phyloP scores from a whole-genome alignment of 2,113 vertebrate genomes.

The Platichthys flesus region DNA sequence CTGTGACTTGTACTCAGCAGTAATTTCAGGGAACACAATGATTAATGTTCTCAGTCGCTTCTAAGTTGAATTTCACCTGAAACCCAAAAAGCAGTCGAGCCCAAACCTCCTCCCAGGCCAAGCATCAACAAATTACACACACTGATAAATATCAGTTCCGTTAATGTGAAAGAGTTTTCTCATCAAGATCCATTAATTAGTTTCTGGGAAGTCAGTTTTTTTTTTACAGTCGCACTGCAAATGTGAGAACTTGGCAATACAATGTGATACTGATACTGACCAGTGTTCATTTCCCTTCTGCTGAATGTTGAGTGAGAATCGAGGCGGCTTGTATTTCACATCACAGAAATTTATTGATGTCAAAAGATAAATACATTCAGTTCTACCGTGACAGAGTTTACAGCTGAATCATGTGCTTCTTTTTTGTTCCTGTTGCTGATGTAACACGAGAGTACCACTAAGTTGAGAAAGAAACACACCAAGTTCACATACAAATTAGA shows the following conservation, averaged over 20 bases:
- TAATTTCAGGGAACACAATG: background rate
- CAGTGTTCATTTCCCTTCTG: conserved; percentile 7
- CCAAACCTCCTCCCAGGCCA: too few relatives aligned
- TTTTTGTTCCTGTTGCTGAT: conserved; percentile 52
- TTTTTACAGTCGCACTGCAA: too few relatives aligned
- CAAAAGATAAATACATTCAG: conserved; percentile 86
- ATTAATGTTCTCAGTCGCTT: conserved; percentile 14
- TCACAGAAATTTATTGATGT: conserved; percentile 81
- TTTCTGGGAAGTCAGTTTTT: too few relatives aligned
- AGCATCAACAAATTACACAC: too few relatives aligned
- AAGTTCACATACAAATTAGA: conserved; percentile 79
- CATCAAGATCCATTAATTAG: too few relatives aligned
- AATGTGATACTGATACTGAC: background rate
- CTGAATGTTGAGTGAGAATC: background rate
- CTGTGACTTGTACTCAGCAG: background rate
- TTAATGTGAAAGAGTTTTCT: too few relatives aligned
- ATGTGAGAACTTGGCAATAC: too few relatives aligned
- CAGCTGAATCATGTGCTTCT: conserved; percentile 74
- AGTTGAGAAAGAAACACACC: conserved; percentile 75
- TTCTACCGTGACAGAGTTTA: conserved; percentile 78
- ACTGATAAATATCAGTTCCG: too few relatives aligned
- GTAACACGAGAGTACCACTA: conserved; percentile 73
- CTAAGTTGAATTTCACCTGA: background rate
- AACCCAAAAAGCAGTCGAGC: too few relatives aligned
- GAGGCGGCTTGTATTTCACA: conserved; percentile 57